Evolutionary conservation across 2,888 invertebrate species (phyloP), one percentile per base, ranked within the genome.

Genomic region (Melieria crassipennis): DNA sequence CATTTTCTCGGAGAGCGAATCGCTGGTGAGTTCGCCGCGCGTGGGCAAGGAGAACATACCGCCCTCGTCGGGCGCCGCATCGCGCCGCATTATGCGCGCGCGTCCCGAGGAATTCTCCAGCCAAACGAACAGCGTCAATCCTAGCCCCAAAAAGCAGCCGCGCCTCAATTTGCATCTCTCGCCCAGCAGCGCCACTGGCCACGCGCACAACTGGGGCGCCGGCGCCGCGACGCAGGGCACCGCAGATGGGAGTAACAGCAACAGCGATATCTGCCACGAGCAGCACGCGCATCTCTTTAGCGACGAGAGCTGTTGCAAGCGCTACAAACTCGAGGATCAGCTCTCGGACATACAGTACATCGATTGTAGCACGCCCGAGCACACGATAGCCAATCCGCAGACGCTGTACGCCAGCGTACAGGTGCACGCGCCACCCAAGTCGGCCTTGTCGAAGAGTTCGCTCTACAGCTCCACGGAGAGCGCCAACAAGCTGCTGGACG

Each of bases 1-100:
- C 80, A 94, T 95, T 88, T 94, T 95, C 85, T 94, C 94, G n/a
- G 95, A 95, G 81, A 95, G 94, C 83, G 95, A 95, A 81, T 91
- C 92, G 73, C 82, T 91, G 61, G 91, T 91, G 1, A 89, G 89
- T 73, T 90, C 90, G 70, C 90, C 87, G 69, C 88, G 87, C 78
- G 88, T 88, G 73, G 89, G 85, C 77, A 89, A 88, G 56, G 87
- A 86, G 75, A 86, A 85, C 75, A 85, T 88, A 72, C 83, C 89
- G 81, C 85, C 85, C 43, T 78, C 83, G 0, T 76, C 82, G 4
- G 78, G 81, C 9, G 78, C 80, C 11, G 69, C 77, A 7, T 86
- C 88, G n/a, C 83, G 89, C 5, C 86, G 88, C 68, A 86, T 88
- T 43, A 81, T 89, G 76, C 86, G 90, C 11, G 89, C 90, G 4